Evolutionary conservation across 2,888 invertebrate species (phyloP).

Genomic region (Drosophila sordidula): DNA sequence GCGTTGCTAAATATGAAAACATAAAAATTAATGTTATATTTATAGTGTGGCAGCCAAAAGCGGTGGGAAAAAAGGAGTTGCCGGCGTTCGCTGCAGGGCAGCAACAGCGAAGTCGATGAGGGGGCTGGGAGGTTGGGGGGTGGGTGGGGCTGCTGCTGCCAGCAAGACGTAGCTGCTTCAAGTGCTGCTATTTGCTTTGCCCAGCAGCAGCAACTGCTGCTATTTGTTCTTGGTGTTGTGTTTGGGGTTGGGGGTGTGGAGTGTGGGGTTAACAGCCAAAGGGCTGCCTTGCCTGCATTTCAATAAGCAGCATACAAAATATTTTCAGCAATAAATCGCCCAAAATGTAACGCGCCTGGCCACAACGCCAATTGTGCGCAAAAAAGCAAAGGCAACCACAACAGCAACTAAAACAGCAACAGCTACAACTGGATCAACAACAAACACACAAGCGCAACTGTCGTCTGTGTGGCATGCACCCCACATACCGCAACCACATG

Average conservation of each 20-base stretch:
- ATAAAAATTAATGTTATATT: constrained; percentile 82
- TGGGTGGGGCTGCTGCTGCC: neutral
- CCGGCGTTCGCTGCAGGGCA: constrained; percentile 71
- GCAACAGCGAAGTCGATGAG: neutral
- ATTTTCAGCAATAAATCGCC: constrained; percentile 68
- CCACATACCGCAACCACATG: constrained; percentile 59
- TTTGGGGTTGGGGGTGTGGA: neutral
- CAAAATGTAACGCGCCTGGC: constrained; percentile 45
- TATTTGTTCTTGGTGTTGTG: constrained; percentile 30
- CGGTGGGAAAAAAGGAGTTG: constrained; percentile 62
- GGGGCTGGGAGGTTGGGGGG: too few species aligned
- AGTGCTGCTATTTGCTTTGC: constrained; percentile 65
- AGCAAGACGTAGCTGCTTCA: constrained; percentile 34
- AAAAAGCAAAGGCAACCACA: constrained; percentile 4
- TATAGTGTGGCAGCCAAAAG: constrained; percentile 76
- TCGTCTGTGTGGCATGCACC: constrained; percentile 51
- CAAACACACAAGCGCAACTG: constrained; percentile 35
- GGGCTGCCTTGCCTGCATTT: constrained; percentile 64
- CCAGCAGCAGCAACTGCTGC: constrained; percentile 47
- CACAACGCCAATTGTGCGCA: constrained; percentile 55
- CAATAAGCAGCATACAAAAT: constrained; percentile 69
- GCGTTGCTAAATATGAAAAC: constrained; percentile 80
- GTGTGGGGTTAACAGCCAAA: constrained; percentile 21
- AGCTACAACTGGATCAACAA: constrained; percentile 7
- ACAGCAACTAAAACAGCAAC: neutral